These are phyloP conservation scores for Lamproptera curius DNA, from an alignment of 2,888 invertebrate genomes.

Conservation along the genomic window DNA sequence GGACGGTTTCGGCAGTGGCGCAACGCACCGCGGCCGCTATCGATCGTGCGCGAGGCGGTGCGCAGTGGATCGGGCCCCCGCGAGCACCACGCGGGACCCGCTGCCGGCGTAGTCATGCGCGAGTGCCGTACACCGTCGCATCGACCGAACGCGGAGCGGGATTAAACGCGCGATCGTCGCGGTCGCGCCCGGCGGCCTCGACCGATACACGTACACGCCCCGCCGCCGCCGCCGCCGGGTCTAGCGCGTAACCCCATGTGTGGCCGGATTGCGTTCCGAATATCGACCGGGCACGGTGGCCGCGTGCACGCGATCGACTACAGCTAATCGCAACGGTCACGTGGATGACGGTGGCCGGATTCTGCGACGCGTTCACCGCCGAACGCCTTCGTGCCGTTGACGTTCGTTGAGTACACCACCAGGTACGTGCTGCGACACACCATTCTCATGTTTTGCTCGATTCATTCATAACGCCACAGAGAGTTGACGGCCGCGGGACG, in stretches of 20 bases:
- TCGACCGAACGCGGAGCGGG: conserved; percentile 50
- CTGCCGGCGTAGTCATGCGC: conserved; percentile 58
- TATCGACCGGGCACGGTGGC: conserved; percentile 41
- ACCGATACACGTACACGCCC: conserved; percentile 41
- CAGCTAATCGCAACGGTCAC: conserved; percentile 42
- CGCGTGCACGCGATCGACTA: conserved; percentile 42
- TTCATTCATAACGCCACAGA: not conserved
- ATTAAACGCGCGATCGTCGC: conserved; percentile 67
- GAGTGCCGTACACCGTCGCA: conserved; percentile 49
- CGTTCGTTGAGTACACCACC: conserved; percentile 37
- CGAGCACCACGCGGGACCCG: conserved; percentile 43
- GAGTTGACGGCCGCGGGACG: conserved; percentile 15
- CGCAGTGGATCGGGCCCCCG: conserved; percentile 33
- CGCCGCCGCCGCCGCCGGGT: conserved; percentile 37
- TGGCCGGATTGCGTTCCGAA: conserved; percentile 36
- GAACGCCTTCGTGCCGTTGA: conserved; percentile 34
- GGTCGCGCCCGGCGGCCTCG: conserved; percentile 57
- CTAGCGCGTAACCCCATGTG: conserved; percentile 46
- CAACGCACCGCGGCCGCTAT: conserved; percentile 48
- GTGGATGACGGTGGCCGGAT: conserved; percentile 37
- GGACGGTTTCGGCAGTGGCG: conserved; percentile 40
- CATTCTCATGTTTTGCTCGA: conserved; percentile 13
- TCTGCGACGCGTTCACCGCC: conserved; percentile 44
- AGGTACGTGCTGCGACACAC: conserved; percentile 33
- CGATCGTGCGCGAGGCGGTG: conserved; percentile 44